Conservation (phyloP, 2,888 invertebrate genomes). For the Cylindroiulus punctatus region DNA sequence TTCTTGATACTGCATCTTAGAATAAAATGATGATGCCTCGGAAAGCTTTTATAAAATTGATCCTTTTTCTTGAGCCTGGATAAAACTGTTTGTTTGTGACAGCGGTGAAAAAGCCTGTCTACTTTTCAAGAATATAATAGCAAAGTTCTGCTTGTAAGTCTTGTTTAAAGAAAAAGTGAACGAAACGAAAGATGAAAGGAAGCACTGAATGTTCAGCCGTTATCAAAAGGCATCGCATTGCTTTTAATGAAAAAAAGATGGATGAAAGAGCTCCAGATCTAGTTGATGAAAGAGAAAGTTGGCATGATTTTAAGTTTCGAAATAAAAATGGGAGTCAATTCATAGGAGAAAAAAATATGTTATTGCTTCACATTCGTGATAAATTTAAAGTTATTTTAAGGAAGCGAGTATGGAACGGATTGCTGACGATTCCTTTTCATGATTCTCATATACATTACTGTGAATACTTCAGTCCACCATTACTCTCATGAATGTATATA, state of each 20-base stretch:
- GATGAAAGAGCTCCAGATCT: background rate
- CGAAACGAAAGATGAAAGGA: background rate
- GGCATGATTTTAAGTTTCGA: background rate
- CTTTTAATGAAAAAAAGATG: constrained; percentile 18
- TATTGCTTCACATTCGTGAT: background rate
- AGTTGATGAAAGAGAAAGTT: background rate
- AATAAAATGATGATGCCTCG: background rate
- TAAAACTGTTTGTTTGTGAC: background rate
- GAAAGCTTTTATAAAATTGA: constrained; percentile 8
- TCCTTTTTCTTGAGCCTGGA: background rate
- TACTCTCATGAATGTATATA: too few species aligned
- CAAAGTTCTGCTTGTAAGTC: background rate
- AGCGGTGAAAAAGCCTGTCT: background rate
- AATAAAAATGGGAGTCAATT: background rate
- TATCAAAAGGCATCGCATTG: constrained; percentile 29
- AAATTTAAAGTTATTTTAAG: background rate
- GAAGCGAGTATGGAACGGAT: background rate
- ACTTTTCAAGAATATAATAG: background rate
- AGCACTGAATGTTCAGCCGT: background rate
- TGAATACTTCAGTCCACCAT: too few species aligned
- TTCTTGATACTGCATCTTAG: background rate
- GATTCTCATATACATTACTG: background rate
- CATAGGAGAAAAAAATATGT: background rate
- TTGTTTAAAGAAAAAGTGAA: background rate
- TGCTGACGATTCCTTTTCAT: background rate